Evolutionary conservation across 2,888 invertebrate genomes (phyloP).

Genomic region (Shargacucullia verbasci): DNA sequence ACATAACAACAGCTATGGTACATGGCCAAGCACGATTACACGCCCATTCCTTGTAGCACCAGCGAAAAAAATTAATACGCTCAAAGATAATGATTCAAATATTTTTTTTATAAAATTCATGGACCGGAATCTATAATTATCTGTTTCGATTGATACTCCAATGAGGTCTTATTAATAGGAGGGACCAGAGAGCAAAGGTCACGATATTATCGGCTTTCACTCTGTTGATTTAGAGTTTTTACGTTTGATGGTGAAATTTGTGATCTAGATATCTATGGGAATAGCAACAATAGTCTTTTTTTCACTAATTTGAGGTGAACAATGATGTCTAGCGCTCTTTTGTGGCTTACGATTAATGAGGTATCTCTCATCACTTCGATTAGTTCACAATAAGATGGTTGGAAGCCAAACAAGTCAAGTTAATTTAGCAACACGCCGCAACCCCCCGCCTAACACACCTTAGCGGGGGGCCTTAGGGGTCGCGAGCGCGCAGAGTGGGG

Average conservation of each 20-base stretch:
- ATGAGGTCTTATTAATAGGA: conserved; percentile 51
- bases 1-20: conserved; percentile 8
- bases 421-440: no score
- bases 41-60: conserved; percentile 53
- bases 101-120: conserved; percentile 53
- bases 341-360: no score
- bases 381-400: no score
- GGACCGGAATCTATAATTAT: conserved; percentile 54
- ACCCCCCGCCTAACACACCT: no score
- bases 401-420: no score
- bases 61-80: conserved; percentile 43
- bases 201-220: conserved; percentile 40
- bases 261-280: conserved; percentile 3
- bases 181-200: conserved; percentile 38
- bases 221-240: conserved; percentile 30
- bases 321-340: no score
- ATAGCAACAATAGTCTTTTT: no score
- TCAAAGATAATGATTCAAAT: conserved; percentile 40
- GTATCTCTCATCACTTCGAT: no score
- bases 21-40: conserved; percentile 25
- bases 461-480: no score
- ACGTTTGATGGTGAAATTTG: conserved; percentile 33
- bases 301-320: no score
- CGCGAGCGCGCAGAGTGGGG: no score
- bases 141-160: conserved; percentile 50